A percentile compares a stretch with the other conserved stretches of the same genome.
These are phyloP conservation scores for Trachymyrmex cornetzi DNA, from an alignment of 1,140 invertebrate species.

Conservation along the genomic window DNA sequence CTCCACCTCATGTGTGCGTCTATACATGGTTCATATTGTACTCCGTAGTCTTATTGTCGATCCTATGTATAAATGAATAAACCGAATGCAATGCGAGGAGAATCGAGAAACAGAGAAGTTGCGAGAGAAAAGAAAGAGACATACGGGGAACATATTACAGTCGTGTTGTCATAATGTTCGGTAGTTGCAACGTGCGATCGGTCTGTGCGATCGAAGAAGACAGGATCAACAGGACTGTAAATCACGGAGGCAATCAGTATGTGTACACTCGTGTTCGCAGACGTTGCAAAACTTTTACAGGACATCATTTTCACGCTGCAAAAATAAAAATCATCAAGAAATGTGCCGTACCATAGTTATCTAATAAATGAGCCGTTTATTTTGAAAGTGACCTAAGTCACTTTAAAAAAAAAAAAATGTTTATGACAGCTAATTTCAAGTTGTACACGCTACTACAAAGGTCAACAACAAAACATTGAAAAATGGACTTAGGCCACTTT, in stretches of 20 bases:
- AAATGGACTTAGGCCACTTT: too few species aligned
- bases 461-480: too few species aligned
- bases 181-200: conserved; percentile 3
- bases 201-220: conserved; percentile 29
- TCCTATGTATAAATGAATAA: conserved; percentile 77
- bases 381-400: too few species aligned
- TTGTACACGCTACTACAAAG: too few species aligned
- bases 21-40: conserved; percentile 75
- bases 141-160: conserved; percentile 31
- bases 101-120: conserved; percentile 73
- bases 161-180: conserved; percentile 55
- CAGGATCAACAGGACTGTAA: conserved; percentile 36
- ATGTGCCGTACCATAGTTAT: background rate
- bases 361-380: too few species aligned
- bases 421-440: too few species aligned
- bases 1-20: conserved; percentile 70
- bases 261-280: background rate
- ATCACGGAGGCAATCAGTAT: conserved; percentile 13
- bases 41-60: conserved; percentile 75
- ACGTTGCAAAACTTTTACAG: conserved; percentile 3
- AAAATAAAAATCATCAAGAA: background rate
- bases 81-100: conserved; percentile 71
- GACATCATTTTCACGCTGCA: conserved; percentile 32
- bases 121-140: background rate
- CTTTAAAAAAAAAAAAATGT: too few species aligned